Base-by-base conservation (phyloP, 2,113 vertebrate species). In the Mohoua ochrocephala region DNA sequence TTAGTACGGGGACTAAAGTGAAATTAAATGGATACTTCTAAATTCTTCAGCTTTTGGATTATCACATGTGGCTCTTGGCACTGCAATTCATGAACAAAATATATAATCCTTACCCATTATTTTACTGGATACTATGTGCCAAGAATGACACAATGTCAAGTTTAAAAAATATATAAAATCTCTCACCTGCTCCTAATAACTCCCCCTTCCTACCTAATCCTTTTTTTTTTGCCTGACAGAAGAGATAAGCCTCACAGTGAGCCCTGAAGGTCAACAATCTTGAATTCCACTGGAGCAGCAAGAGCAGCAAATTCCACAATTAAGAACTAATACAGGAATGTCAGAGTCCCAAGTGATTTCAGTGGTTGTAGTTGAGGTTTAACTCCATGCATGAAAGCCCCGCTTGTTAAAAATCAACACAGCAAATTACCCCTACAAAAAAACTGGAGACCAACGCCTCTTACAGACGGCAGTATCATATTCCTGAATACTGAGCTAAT, bases 291-390 rank as follows among this genome's bases (percentile, higher is more conserved):
- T 39, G 59, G 53, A 91, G 89, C 69, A 93, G 79, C 69, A 87
- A 44, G 28, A 59, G 73, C 73, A 95, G 84, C 49, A 94, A 91
- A 91, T 94, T 79, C 91, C 67, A 71, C 67, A 76, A 79, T 85
- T 87, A 85, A 94, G 78, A 85, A 65, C 74, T 85, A 91, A 87
- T 79, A 82, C 0, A 91, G 87, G 78, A 89, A 90, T 61, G 41
- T 49, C 52, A 70, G 73, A 85, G 57, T 83, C 61, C 65, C 49
- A 53, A 9, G 27, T 39, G 69, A 79, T 65, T 89, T 76, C 77
- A 76, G 63, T 50, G 18, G 67, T 27, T 73, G 70, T 17, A 65
- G 45, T 44, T 6, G 21, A 83, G 49, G 69, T 77, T 84, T 65
- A 67, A 33, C 80, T n/a, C 37, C 35, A 83, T 70, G 54, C 47